Evolutionary conservation across 2,888 invertebrate species (phyloP).

Genomic region (Ecdyonurus torrentis): DNA sequence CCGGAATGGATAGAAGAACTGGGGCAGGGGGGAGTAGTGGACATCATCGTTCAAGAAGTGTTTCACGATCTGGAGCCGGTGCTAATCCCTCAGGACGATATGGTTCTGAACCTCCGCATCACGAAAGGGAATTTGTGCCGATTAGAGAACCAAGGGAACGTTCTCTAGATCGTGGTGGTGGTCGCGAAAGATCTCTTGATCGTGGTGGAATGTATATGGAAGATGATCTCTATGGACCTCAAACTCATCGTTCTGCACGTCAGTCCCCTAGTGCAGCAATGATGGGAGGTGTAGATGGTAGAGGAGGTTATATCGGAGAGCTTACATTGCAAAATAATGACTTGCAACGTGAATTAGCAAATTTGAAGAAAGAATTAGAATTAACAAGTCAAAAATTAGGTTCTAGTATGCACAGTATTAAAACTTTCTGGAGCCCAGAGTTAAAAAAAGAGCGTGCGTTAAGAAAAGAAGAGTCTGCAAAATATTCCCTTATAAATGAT

Average conservation of each 20-base stretch:
- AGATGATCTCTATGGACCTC: constrained; percentile 14
- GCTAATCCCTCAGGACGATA: constrained; percentile 33
- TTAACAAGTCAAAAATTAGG: constrained; percentile 93
- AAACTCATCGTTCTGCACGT: constrained; percentile 38
- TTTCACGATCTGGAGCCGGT: constrained; percentile 47
- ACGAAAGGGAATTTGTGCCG: constrained; percentile 76
- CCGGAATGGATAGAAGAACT: constrained; percentile 49
- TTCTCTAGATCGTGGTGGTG: constrained; percentile 39
- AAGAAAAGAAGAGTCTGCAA: constrained; percentile 93
- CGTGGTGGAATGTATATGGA: constrained; percentile 45
- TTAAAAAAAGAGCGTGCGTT: constrained; percentile 94
- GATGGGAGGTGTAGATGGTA: constrained; percentile 22
- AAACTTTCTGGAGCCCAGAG: constrained; percentile 99
- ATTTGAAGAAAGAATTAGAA: constrained; percentile 85
- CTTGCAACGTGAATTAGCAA: constrained; percentile 79
- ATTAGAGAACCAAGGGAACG: constrained; percentile 57
- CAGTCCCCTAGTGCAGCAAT: constrained; percentile 52
- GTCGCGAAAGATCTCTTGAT: constrained; percentile 45
- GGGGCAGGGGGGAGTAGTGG: constrained; percentile 37
- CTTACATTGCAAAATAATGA: constrained; percentile 89
- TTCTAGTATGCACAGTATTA: constrained; percentile 98
- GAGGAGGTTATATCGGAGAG: constrained; percentile 62
- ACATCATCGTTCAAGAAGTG: constrained; percentile 62
- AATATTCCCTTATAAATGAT: constrained; percentile 91
- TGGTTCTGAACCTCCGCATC: constrained; percentile 23